Evolutionary conservation across 2,797 vertebrate genomes (phyloP).

Genomic region (Alfaro cultratus): DNA sequence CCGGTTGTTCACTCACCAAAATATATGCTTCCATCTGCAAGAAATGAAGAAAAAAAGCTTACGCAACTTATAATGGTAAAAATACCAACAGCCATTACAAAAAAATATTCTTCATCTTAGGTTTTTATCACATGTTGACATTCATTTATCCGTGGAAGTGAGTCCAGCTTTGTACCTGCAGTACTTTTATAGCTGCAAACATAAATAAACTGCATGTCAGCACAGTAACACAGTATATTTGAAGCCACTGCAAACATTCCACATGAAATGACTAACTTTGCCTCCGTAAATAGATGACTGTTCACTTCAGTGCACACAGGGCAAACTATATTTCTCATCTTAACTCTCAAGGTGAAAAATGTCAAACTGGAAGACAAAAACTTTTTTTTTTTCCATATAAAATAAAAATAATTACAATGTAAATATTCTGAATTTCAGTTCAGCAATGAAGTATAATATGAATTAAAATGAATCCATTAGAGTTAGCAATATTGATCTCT

Average conservation of each 20-base stretch:
- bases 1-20: conserved; percentile 87
- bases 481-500: background rate
- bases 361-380: conserved; percentile 24
- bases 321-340: conserved; percentile 31
- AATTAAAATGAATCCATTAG: background rate
- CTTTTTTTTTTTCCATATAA: background rate
- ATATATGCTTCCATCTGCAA: conserved; percentile 90
- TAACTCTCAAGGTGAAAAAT: conserved; percentile 11
- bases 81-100: conserved; percentile 15
- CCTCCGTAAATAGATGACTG: conserved; percentile 65
- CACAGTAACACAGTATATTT: conserved; percentile 62
- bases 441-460: background rate
- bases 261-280: conserved; percentile 62
- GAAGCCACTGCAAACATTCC: conserved; percentile 70
- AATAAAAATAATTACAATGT: background rate
- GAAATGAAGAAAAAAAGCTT: conserved; percentile 39
- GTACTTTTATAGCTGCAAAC: conserved; percentile 63
- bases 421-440: background rate
- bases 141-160: conserved; percentile 65
- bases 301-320: conserved; percentile 49
- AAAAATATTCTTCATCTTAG: background rate
- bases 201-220: conserved; percentile 75
- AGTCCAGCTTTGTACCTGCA: conserved; percentile 53
- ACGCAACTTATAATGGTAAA: conserved; percentile 29
- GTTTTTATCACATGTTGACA: conserved; percentile 38